Conservation (phyloP, 2,113 vertebrate genomes). For the Lota lota region DNA sequence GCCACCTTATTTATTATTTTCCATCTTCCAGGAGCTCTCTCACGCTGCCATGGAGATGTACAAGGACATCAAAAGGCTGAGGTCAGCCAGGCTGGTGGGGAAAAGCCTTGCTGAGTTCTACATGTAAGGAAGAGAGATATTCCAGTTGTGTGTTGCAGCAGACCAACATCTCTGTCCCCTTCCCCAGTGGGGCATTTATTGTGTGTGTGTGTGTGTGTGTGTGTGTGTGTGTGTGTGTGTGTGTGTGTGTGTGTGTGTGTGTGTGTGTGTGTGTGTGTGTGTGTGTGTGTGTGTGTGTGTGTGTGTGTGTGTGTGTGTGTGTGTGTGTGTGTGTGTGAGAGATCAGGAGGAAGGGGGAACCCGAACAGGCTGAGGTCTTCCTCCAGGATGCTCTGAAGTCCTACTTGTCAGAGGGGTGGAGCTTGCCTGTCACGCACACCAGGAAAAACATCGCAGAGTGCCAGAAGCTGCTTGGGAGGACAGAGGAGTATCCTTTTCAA, state of each 20-base stretch:
- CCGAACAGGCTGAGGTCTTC: constrained; percentile 86
- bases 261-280: background rate
- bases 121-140: constrained; percentile 77
- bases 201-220: background rate
- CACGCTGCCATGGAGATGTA: constrained; percentile 96
- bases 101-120: constrained; percentile 97
- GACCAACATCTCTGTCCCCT: background rate
- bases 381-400: constrained; percentile 90
- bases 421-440: constrained; percentile 88
- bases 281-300: background rate
- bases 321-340: constrained; percentile 5
- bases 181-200: background rate
- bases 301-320: constrained; percentile 9
- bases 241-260: constrained; percentile 2
- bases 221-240: constrained; percentile 8
- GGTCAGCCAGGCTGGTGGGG: constrained; percentile 90
- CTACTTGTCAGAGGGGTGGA: constrained; percentile 90
- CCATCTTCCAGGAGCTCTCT: constrained; percentile 83
- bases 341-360: constrained; percentile 87
- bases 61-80: constrained; percentile 82
- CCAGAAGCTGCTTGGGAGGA: constrained; percentile 87
- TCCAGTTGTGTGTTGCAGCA: background rate
- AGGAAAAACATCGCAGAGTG: constrained; percentile 91
- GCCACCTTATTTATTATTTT: background rate
- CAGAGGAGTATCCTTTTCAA: constrained; percentile 90